Conservation (phyloP, 2,113 vertebrate genomes). For the Apodemus sylvaticus region DNA sequence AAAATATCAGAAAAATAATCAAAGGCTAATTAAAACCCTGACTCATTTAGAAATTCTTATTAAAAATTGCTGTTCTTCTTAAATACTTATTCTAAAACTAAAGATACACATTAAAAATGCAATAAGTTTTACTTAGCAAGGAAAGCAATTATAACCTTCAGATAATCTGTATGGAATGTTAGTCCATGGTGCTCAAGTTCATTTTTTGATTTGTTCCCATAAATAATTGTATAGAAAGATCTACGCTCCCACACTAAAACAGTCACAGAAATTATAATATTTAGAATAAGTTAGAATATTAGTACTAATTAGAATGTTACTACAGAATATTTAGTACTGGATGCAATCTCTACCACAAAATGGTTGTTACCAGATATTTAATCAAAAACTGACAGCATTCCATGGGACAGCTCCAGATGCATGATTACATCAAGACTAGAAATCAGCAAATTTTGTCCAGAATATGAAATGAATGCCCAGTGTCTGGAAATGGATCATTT, state of each 20-base stretch:
- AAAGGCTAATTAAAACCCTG: neutral
- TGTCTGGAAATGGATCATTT: neutral
- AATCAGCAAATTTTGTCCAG: constrained; percentile 23
- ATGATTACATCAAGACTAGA: constrained; percentile 15
- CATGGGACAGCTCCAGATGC: neutral
- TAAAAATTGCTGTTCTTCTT: neutral
- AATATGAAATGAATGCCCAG: neutral
- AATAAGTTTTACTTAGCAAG: neutral
- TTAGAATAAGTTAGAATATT: neutral
- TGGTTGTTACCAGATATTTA: neutral
- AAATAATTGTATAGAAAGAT: constrained; percentile 30
- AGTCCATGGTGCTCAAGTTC: neutral
- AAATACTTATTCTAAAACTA: neutral
- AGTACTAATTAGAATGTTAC: too few species aligned
- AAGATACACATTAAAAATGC: neutral
- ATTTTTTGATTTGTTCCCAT: neutral
- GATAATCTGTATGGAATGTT: neutral
- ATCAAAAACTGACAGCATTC: neutral
- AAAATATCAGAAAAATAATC: neutral
- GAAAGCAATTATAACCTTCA: neutral
- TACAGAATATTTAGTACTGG: neutral
- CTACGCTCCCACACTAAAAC: neutral
- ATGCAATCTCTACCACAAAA: neutral
- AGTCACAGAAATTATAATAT: neutral
- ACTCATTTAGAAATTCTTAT: neutral